Evolutionary conservation across 2,888 invertebrate species (phyloP).

Genomic region (Epinotia bilunana): DNA sequence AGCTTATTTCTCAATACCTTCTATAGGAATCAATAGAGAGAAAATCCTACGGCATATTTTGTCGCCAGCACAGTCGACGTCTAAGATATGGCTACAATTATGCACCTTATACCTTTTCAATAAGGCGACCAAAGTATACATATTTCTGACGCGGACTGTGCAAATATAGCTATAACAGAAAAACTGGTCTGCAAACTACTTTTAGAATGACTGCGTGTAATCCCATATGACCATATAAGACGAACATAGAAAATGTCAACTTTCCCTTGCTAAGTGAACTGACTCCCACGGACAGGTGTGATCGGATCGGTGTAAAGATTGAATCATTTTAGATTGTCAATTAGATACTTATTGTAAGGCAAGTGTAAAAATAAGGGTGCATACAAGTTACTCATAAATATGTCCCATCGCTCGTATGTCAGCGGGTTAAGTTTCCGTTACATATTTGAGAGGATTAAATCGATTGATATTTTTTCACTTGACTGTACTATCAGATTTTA

Average conservation of each 20-base stretch:
- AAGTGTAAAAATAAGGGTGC: too few relatives aligned
- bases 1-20: background rate
- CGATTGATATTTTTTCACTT: too few relatives aligned
- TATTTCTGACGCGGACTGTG: background rate
- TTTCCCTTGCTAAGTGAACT: constrained; percentile 38
- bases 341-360: background rate
- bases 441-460: too few relatives aligned
- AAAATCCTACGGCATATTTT: background rate
- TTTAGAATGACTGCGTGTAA: constrained; percentile 13
- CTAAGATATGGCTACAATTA: background rate
- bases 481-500: too few relatives aligned
- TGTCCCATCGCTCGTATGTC: too few relatives aligned
- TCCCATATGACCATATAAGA: constrained; percentile 28
- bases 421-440: too few relatives aligned
- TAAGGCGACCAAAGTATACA: background rate
- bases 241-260: constrained; percentile 31
- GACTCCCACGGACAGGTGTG: constrained; percentile 30
- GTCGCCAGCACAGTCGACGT: background rate
- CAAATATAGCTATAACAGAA: constrained; percentile 1
- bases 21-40: background rate
- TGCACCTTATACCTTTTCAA: background rate
- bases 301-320: constrained; percentile 10
- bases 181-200: constrained; percentile 32
- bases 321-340: background rate
- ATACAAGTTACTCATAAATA: too few relatives aligned